Conservation (phyloP, 2,113 vertebrate genomes). For the Phrynosoma blainvillii region DNA sequence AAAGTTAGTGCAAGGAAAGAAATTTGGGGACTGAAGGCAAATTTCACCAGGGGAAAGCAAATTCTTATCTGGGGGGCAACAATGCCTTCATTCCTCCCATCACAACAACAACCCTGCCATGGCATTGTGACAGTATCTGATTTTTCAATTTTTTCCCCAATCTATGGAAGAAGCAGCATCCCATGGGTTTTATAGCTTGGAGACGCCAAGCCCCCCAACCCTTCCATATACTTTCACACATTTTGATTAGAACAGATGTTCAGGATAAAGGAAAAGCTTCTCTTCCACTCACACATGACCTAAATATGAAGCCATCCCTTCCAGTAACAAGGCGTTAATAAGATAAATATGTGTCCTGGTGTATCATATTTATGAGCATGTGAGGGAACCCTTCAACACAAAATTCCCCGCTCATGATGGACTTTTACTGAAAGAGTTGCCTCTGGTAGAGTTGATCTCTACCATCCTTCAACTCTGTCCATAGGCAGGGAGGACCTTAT, state of each 20-base stretch:
- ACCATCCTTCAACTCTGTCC: not conserved
- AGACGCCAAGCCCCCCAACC: not conserved
- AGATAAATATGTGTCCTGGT: not conserved
- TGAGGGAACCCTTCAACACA: not conserved
- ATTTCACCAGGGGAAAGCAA: too few species aligned
- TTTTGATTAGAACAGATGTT: too few species aligned
- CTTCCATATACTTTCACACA: not conserved
- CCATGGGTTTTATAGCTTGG: too few species aligned
- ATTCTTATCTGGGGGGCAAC: too few species aligned
- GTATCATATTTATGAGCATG: not conserved
- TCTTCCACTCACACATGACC: not conserved
- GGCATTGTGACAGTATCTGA: not conserved
- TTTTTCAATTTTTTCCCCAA: too few species aligned
- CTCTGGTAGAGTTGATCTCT: not conserved
- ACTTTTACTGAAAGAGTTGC: rapidly evolving
- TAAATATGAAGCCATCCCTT: not conserved
- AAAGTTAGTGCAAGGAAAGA: too few species aligned
- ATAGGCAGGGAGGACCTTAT: not conserved
- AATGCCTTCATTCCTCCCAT: too few species aligned
- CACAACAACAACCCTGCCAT: too few species aligned
- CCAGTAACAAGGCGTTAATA: not conserved
- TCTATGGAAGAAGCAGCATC: not conserved
- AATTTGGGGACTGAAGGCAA: too few species aligned
- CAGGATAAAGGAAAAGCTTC: not conserved
- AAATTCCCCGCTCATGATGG: not conserved